Evolutionary conservation across 2,113 vertebrate species (phyloP).

Genomic region (Parotia lawesii): DNA sequence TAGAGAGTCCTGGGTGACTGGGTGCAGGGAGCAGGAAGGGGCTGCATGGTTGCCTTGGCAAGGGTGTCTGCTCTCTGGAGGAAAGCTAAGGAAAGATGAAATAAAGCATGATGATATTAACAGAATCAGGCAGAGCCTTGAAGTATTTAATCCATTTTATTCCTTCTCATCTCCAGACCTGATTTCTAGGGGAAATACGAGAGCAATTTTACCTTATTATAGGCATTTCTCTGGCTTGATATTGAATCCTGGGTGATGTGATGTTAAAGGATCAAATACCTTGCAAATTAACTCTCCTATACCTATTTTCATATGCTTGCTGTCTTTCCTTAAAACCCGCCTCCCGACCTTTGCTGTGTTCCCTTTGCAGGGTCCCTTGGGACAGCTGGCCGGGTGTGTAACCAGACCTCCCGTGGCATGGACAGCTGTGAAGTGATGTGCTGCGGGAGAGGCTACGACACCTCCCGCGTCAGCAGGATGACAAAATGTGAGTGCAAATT

Average conservation of each 20-base stretch:
- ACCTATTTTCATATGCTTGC: not conserved
- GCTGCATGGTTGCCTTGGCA: rapidly evolving
- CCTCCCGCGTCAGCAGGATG: conserved; percentile 82
- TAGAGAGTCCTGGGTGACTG: not conserved
- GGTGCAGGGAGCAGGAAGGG: not conserved
- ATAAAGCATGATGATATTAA: not conserved
- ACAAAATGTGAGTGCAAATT: conserved; percentile 95
- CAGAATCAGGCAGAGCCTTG: not conserved
- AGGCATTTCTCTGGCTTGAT: not conserved
- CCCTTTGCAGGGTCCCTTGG: conserved; percentile 82
- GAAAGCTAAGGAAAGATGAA: not conserved
- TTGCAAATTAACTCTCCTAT: not conserved
- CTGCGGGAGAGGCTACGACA: conserved; percentile 93
- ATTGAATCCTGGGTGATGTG: not conserved
- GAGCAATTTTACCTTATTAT: not conserved
- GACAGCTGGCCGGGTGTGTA: conserved; percentile 87
- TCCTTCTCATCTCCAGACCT: not conserved
- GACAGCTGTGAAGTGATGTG: conserved; percentile 97
- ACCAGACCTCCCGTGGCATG: conserved; percentile 84
- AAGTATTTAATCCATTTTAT: not conserved
- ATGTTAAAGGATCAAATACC: not conserved
- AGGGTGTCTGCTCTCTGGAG: not conserved
- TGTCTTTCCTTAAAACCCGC: not conserved
- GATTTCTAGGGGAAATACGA: not conserved
- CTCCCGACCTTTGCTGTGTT: not conserved